A percentile compares a stretch with the other conserved stretches of the same genome.
phyloP scores from a whole-genome alignment of 2,113 vertebrate genomes.

The Macrotis lagotis region DNA sequence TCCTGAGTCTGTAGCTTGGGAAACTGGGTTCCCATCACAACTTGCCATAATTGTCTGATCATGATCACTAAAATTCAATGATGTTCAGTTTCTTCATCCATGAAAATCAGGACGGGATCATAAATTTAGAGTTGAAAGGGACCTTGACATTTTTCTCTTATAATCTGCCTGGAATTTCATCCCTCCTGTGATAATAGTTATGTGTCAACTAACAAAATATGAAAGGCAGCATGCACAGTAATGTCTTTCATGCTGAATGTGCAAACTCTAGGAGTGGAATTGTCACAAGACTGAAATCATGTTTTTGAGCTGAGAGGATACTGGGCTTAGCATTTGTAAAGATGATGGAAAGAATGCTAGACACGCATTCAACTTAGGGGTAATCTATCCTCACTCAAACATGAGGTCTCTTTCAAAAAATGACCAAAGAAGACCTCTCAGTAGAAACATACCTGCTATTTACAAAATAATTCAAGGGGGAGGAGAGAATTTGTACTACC shows the following conservation, averaged over 20 bases:
- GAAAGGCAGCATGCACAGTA: neutral
- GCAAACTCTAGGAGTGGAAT: neutral
- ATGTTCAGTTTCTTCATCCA: neutral
- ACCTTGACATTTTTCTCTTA: neutral
- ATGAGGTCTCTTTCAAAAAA: neutral
- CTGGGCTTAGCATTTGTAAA: neutral
- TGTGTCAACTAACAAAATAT: neutral
- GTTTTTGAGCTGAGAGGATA: neutral
- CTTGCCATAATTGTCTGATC: neutral
- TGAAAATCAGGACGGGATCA: neutral
- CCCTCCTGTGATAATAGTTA: neutral
- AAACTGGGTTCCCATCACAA: neutral
- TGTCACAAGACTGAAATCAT: neutral
- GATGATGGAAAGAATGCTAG: neutral
- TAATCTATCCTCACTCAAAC: neutral
- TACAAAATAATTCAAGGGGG: neutral
- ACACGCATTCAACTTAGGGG: neutral
- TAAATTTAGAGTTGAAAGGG: neutral
- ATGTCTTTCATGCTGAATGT: neutral
- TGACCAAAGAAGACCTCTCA: neutral
- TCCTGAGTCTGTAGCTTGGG: neutral
- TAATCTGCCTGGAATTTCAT: neutral
- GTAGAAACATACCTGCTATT: neutral
- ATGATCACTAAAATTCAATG: neutral
- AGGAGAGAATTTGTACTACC: neutral